Conservation (phyloP, 2,888 invertebrate species). For the Amblyteles armatorius region DNA sequence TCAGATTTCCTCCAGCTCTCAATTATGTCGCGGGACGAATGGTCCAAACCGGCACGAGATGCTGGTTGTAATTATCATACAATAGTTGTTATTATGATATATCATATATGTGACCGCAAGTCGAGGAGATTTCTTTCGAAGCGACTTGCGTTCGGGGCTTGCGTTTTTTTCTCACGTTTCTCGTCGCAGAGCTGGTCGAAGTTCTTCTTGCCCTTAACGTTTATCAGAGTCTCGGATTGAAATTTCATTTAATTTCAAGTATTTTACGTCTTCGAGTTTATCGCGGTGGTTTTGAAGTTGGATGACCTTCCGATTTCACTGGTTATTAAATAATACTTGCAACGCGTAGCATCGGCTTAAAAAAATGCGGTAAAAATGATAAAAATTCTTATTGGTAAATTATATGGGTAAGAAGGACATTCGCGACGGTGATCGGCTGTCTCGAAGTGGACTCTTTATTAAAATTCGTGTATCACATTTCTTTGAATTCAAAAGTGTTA, state of each 20-base stretch:
- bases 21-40: background rate
- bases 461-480: background rate
- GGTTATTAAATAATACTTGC: no score
- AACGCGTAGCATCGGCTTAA: background rate
- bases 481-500: background rate
- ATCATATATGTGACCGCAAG: background rate
- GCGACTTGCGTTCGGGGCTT: background rate
- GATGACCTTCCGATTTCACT: background rate
- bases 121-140: background rate
- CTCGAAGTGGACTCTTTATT: constrained; percentile 14
- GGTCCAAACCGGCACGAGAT: background rate
- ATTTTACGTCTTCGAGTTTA: background rate
- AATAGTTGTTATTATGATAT: background rate
- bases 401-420: constrained; percentile 1
- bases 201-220: background rate
- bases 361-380: background rate
- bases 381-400: background rate
- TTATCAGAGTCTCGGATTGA: background rate
- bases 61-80: background rate
- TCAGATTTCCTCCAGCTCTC: background rate
- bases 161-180: no score
- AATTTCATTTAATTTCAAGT: background rate
- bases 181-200: background rate
- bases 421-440: constrained; percentile 19
- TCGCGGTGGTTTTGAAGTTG: background rate